Percentiles rank a stretch among this genome's conserved stretches.
Conservation (phyloP, 2,113 vertebrate genomes). For the Spea bombifrons region DNA sequence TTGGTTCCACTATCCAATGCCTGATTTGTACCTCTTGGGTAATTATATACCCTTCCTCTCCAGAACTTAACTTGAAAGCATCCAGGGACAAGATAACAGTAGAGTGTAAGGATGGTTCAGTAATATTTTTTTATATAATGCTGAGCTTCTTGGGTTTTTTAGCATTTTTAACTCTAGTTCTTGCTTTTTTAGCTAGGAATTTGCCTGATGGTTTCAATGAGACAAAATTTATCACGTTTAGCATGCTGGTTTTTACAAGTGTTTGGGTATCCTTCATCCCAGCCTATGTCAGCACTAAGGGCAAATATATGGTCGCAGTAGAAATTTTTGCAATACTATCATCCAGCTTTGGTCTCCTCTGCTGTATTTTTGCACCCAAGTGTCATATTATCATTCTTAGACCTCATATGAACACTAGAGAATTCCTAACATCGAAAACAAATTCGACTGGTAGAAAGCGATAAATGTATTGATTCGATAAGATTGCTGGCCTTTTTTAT, state of each 20-base stretch:
- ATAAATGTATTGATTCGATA: not conserved
- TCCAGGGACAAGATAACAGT: conserved; percentile 36
- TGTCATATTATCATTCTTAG: conserved; percentile 38
- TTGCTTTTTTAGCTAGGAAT: conserved; percentile 37
- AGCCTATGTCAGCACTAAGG: conserved; percentile 46
- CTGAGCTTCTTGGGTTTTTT: conserved; percentile 26
- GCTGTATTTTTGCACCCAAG: conserved; percentile 44
- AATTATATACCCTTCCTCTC: conserved; percentile 38
- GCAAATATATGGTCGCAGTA: conserved; percentile 43
- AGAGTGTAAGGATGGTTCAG: conserved; percentile 40
- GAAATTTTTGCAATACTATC: conserved; percentile 51
- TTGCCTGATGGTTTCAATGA: conserved; percentile 47
- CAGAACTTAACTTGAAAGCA: conserved; percentile 29
- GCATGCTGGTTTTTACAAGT: conserved; percentile 48
- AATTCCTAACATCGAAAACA: conserved; percentile 24
- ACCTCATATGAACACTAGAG: conserved; percentile 34
- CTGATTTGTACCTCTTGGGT: conserved; percentile 45
- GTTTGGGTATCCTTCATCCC: conserved; percentile 51
- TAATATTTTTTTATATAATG: conserved; percentile 24
- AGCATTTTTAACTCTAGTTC: conserved; percentile 19
- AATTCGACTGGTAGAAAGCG: not conserved
- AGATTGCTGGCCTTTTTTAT: not conserved
- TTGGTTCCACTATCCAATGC: conserved; percentile 36
- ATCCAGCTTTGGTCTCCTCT: conserved; percentile 40
- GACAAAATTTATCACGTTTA: conserved; percentile 50